Base-by-base conservation (phyloP, 2,113 vertebrate species). In the Steatornis caripensis region DNA sequence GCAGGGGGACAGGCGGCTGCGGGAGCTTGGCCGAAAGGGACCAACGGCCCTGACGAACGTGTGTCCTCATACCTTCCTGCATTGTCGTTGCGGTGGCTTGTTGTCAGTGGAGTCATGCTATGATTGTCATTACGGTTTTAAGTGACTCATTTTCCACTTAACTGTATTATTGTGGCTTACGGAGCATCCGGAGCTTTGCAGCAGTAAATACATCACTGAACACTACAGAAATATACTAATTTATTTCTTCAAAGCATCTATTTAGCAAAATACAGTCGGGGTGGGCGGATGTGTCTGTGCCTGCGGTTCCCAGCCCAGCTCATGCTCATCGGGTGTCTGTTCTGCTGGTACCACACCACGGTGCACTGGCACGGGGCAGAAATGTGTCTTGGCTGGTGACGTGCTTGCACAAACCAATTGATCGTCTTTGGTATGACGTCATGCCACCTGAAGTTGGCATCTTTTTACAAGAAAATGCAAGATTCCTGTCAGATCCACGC, bases 141-240 rank as follows among this genome's bases (percentile, higher is more conserved):
- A 95, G 78, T 80, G 10, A 90, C 57, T 96, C 65, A 72, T 95
- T 94, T 96, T 78, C 93, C 94, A 96, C 89, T 94, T 96, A 92
- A 68, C 81, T 84, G 30, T 79, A 71, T 94, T 93, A 85, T 65
- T 49, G 74, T 36, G 45, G 93, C 78, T 94, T 93, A 69, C 49
- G 57, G 57, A 93, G 77, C 87, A 87, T 82, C 89, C 89, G 89
- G 69, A 87, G 74, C 81, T 93, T 65, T 79, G 65, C 61, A 34
- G 55, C 32, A 57, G 55, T 34, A 57, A 57, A 57, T 34, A 57
- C 57, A 82, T 90, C 74, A 48, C 36, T 26, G 81, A 55, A 27
- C 72, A 26, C 21, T 29, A 58, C 61, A 82, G 48, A 39, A 37
- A 11, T 20, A 46, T 19, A 34, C 46, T 41, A 5, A 71, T 49